Percentiles rank a stretch among this genome's conserved stretches.
phyloP scores from a whole-genome alignment of 2,888 invertebrate genomes.

The Teleiodes luculella region DNA sequence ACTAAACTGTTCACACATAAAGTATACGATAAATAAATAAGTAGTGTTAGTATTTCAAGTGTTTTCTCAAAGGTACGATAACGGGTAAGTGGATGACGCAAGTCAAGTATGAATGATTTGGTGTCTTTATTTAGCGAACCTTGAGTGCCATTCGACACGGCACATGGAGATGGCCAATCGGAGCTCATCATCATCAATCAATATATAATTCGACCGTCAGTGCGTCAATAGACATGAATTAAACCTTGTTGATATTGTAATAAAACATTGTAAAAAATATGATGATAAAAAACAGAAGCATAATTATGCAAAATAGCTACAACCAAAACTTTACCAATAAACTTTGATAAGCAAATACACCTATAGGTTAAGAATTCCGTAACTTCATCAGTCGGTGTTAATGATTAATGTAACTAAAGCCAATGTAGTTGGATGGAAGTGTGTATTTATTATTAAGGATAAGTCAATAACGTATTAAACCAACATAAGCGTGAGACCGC shows the following conservation, averaged over 20 bases:
- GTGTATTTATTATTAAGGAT: background rate
- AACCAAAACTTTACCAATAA: background rate
- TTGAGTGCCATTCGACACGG: constrained; percentile 16
- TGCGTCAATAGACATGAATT: constrained; percentile 4
- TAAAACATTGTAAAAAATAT: background rate
- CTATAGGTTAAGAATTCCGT: too few relatives aligned
- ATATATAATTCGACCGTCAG: constrained; percentile 16
- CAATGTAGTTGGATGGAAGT: too few relatives aligned
- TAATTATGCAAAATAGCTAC: background rate
- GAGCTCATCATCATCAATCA: constrained; percentile 23
- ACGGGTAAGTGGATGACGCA: constrained; percentile 2
- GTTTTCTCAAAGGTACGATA: background rate
- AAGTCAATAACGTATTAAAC: background rate
- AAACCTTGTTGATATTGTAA: constrained; percentile 8
- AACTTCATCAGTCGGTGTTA: too few relatives aligned
- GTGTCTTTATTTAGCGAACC: constrained; percentile 8
- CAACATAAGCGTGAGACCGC: constrained; percentile 19
- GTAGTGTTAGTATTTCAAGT: background rate
- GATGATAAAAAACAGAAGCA: background rate
- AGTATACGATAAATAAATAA: too few relatives aligned
- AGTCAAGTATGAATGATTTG: background rate
- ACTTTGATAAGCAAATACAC: too few relatives aligned
- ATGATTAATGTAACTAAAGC: background rate
- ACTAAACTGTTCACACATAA: constrained; percentile 4
- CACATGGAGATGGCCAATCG: constrained; percentile 14